Conservation (phyloP, 2,113 vertebrate species). For the Crotalus horridus region DNA sequence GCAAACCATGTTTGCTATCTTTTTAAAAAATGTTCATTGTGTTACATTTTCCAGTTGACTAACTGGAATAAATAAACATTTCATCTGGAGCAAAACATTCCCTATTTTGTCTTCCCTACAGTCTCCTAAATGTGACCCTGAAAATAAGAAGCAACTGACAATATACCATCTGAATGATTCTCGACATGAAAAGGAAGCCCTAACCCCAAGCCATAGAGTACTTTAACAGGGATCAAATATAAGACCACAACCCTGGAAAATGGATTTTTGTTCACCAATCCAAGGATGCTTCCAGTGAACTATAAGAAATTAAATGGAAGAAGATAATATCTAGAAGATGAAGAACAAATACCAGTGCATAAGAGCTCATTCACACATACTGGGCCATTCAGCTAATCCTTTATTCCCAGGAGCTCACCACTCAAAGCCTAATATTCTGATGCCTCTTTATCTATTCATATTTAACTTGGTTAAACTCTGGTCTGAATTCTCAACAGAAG, state of each 20-base stretch:
- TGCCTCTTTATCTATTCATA: background rate
- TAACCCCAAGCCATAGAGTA: background rate
- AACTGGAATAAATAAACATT: background rate
- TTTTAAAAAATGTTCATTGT: background rate
- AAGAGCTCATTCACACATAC: background rate
- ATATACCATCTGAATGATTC: background rate
- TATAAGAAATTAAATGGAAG: background rate
- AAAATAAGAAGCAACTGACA: background rate
- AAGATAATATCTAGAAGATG: background rate
- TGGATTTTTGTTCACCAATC: background rate
- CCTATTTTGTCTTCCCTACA: background rate
- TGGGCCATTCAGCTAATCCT: background rate
- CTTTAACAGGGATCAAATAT: background rate
- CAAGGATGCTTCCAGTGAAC: background rate
- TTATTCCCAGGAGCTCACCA: background rate
- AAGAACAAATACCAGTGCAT: background rate
- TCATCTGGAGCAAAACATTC: background rate
- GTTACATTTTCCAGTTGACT: background rate
- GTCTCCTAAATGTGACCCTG: background rate
- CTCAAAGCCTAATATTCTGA: background rate
- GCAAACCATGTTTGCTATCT: background rate
- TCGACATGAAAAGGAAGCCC: background rate
- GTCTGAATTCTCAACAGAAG: background rate
- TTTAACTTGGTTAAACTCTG: background rate
- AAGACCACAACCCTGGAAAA: background rate